Evolutionary conservation across 2,888 invertebrate genomes (phyloP).

Genomic region (Athripsodes cinereus): DNA sequence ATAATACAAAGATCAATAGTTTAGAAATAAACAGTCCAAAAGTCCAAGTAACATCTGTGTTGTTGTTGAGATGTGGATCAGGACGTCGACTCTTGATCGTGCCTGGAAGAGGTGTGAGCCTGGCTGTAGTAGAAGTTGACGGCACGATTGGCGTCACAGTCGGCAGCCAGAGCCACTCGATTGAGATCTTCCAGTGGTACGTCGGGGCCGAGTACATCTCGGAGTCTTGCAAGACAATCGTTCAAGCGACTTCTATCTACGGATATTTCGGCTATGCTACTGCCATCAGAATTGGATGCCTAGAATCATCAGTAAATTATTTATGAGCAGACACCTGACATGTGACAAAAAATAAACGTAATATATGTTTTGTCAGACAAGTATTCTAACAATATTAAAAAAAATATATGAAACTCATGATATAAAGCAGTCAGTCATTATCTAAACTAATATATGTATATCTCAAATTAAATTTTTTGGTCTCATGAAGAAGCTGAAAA

Average conservation of each 20-base stretch:
- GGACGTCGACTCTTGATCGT: constrained; percentile 5
- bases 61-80: not conserved
- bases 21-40: constrained; percentile 2
- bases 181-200: constrained; percentile 46
- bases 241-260: constrained; percentile 38
- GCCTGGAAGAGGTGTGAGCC: not conserved
- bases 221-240: constrained; percentile 43
- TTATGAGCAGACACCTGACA: not conserved
- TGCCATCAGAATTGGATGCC: constrained; percentile 32
- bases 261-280: constrained; percentile 34
- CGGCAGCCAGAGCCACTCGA: constrained; percentile 50
- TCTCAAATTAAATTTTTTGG: too few relatives aligned
- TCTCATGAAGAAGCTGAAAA: too few relatives aligned
- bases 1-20: too few relatives aligned
- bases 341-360: not conserved
- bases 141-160: constrained; percentile 53
- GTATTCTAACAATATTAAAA: too few relatives aligned
- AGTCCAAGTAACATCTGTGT: not conserved
- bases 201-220: constrained; percentile 48
- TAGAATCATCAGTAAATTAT: constrained; percentile 19
- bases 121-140: constrained; percentile 48
- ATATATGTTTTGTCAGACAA: not conserved
- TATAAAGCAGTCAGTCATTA: too few relatives aligned
- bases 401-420: too few relatives aligned
- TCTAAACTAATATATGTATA: too few relatives aligned